These are phyloP conservation scores for Ramphastos sulfuratus DNA, from an alignment of 2,113 vertebrate species.

Conservation along the genomic window DNA sequence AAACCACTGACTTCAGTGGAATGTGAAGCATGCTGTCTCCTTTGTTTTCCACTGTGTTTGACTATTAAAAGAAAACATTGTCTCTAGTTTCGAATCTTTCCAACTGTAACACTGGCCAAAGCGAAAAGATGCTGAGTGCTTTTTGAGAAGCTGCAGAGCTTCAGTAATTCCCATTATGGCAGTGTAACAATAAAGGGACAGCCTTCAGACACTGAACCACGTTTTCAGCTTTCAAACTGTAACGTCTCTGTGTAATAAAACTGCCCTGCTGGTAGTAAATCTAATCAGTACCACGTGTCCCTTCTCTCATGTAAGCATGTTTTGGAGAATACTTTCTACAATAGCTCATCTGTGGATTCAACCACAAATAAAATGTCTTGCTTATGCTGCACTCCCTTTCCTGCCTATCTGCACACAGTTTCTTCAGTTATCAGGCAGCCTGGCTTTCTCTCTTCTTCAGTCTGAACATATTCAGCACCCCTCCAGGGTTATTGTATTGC, in stretches of 20 bases:
- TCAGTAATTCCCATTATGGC: neutral
- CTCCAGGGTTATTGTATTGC: neutral
- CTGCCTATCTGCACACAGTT: slow-evolving; percentile 23
- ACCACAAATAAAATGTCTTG: slow-evolving; percentile 67
- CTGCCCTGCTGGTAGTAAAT: slow-evolving; percentile 64
- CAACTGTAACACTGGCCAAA: neutral
- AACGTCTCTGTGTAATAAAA: slow-evolving; percentile 38
- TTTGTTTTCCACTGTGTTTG: slow-evolving; percentile 53
- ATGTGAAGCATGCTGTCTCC: slow-evolving; percentile 38
- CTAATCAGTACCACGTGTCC: slow-evolving; percentile 73
- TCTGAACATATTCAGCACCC: neutral
- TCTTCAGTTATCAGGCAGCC: slow-evolving; percentile 13
- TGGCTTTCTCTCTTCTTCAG: neutral
- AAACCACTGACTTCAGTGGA: slow-evolving; percentile 66
- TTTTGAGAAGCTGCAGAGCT: neutral
- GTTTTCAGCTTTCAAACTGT: neutral
- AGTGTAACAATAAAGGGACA: neutral
- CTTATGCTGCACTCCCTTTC: slow-evolving; percentile 62
- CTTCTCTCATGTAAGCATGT: slow-evolving; percentile 65
- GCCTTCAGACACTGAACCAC: slow-evolving; percentile 19
- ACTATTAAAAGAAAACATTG: slow-evolving; percentile 25
- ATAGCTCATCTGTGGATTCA: slow-evolving; percentile 71
- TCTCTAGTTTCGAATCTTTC: slow-evolving; percentile 5
- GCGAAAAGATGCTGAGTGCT: slow-evolving; percentile 20
- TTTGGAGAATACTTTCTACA: slow-evolving; percentile 71